Conservation (phyloP, 2,113 vertebrate species). For the Cacatua alba region DNA sequence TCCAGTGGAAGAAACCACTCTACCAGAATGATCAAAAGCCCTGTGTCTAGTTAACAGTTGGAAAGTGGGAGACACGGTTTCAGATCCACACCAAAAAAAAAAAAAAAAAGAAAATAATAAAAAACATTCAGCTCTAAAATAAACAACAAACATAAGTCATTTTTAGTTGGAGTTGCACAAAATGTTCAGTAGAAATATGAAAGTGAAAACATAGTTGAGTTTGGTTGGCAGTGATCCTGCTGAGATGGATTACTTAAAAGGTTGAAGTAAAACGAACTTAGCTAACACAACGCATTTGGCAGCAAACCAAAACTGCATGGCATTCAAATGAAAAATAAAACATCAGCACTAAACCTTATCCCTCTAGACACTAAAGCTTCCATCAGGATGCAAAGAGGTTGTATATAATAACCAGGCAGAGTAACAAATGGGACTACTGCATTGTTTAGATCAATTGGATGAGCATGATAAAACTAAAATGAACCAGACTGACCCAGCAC, state of each 20-base stretch:
- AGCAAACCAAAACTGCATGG: neutral
- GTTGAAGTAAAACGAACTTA: neutral
- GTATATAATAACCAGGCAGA: neutral
- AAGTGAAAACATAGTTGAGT: neutral
- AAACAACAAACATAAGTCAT: neutral
- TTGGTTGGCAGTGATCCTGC: neutral
- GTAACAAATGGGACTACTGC: neutral
- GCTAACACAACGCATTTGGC: neutral
- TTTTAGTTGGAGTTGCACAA: neutral
- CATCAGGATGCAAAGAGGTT: neutral
- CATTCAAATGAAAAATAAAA: constrained; percentile 28
- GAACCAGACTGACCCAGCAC: neutral
- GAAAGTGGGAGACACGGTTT: neutral
- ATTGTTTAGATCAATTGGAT: neutral
- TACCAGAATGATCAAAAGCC: neutral
- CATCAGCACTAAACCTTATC: neutral
- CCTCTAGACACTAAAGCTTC: neutral
- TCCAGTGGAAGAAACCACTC: neutral
- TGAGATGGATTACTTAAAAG: neutral
- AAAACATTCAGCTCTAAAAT: neutral
- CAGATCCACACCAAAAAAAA: neutral
- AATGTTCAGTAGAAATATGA: neutral
- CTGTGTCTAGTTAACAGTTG: neutral
- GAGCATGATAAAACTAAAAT: neutral
- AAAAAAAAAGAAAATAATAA: neutral